A percentile compares a stretch with the other conserved stretches of the same genome.
Evolutionary conservation across 2,888 invertebrate genomes (phyloP).

Genomic region (Drosophila parthenogenetica): DNA sequence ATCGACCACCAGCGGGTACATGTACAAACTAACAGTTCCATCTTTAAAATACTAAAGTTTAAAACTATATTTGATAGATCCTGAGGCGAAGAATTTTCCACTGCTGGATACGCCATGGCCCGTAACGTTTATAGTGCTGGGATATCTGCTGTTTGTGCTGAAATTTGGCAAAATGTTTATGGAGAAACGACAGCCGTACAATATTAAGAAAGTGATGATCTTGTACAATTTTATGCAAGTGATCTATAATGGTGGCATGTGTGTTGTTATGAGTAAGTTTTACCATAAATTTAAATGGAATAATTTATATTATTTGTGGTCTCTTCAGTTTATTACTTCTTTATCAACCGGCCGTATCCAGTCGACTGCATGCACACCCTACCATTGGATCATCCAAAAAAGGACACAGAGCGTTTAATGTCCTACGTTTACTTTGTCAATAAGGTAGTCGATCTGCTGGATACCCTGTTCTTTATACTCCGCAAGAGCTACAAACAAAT

Average conservation of each 20-base stretch:
- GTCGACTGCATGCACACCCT: slow-evolving; percentile 9
- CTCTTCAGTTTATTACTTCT: slow-evolving; percentile 7
- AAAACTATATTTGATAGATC: slow-evolving; percentile 1
- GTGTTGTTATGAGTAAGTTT: not conserved
- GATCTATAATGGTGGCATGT: slow-evolving; percentile 11
- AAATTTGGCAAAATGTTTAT: slow-evolving; percentile 20
- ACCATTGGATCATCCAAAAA: slow-evolving; percentile 1
- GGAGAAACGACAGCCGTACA: slow-evolving; percentile 10
- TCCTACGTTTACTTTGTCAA: slow-evolving; percentile 18
- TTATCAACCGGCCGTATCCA: not conserved
- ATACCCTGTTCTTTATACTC: slow-evolving; percentile 31
- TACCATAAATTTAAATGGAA: not conserved
- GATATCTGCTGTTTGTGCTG: slow-evolving; percentile 11
- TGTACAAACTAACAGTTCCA: not conserved
- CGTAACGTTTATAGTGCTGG: not conserved
- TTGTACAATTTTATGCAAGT: slow-evolving; percentile 18
- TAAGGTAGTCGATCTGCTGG: slow-evolving; percentile 27
- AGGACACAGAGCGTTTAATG: slow-evolving; percentile 5
- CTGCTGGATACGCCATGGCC: slow-evolving; percentile 13
- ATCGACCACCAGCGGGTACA: slow-evolving; percentile 9
- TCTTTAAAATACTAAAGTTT: not conserved
- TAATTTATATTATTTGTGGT: not conserved
- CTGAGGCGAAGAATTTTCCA: slow-evolving; percentile 1
- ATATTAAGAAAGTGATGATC: slow-evolving; percentile 8
- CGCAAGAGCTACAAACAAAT: slow-evolving; percentile 35